These are phyloP conservation scores for Tenodera sinensis DNA, from an alignment of 2,888 invertebrate genomes.

Conservation along the genomic window DNA sequence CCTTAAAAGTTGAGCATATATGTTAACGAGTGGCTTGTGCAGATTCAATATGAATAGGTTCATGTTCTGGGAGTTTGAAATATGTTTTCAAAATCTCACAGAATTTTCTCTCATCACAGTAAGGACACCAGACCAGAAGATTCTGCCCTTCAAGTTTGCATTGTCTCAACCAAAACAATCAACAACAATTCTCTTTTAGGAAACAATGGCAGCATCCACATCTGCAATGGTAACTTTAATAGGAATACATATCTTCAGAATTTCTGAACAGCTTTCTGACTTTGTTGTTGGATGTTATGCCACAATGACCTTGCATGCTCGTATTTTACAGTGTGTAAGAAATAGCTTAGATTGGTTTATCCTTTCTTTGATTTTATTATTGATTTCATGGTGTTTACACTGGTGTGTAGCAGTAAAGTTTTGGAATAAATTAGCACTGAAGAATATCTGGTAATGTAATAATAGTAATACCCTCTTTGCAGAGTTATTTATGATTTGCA, in stretches of 20 bases:
- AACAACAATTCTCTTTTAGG: constrained; percentile 1
- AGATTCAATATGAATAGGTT: not conserved
- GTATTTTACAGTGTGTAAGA: not conserved
- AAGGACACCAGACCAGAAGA: not conserved
- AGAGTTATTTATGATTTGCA: no score
- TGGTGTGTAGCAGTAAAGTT: no score
- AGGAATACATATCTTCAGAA: not conserved
- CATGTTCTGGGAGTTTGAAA: not conserved
- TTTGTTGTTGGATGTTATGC: not conserved
- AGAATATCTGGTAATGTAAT: no score
- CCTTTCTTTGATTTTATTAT: not conserved
- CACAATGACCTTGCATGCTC: not conserved
- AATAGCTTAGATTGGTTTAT: not conserved
- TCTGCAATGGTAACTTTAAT: not conserved
- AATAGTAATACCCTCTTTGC: no score
- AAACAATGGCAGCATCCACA: not conserved
- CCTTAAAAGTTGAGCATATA: not conserved
- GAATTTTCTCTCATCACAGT: not conserved
- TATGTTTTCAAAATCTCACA: not conserved
- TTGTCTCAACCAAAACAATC: not conserved
- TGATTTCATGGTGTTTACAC: not conserved
- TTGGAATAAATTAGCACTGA: no score
- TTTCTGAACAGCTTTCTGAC: not conserved
- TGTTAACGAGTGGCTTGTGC: not conserved
- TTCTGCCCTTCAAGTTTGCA: not conserved